Base-by-base conservation (phyloP, 2,113 vertebrate species). In the Oryzias curvinotus region DNA sequence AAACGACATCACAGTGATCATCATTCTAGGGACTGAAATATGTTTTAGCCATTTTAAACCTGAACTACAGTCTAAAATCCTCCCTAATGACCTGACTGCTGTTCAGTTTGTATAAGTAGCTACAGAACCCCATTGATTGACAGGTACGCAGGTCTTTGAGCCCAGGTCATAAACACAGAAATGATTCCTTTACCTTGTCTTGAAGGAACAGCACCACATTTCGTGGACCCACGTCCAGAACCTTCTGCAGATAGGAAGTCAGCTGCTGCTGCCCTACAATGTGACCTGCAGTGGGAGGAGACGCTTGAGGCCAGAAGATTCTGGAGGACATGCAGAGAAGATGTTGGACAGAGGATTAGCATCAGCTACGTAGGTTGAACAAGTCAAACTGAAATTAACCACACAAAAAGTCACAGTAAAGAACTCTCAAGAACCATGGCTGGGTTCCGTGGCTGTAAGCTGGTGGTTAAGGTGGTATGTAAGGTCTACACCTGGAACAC, bases 201-300 rank as follows among this genome's bases (percentile, higher is more conserved):
- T 96, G 92, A 4, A 92, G 91, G 81, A 96, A 95, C 3, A 96
- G 86, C 54, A 96, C 74, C 2, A 95, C 90, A 21, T 95, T 96
- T 7, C 78, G 86, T 4, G 95, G 95, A 1, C 93, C 89, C 0
- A 63, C 19, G 10, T 71, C 86, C 60, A 96, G 77, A 17, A 90
- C 92, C 5, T 81, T 85, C 30, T 87, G 91, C 78, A 96, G 81
- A 82, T 93, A 92, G 5, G 91, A 83, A 16, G 84, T 78, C 4
- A 96, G 89, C 81, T 96, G 93, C 57, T 87, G 75, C 52, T 82
- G 88, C 15, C 81, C 93, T 1, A 94, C 87, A 17, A 95, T 92
- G 75, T 95, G 94, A 1, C 95, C 95, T 1, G 92, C 92, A 4
- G 89, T 48, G 0, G 91, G 90, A 17, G 85, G 76, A 0, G 76